phyloP scores from a whole-genome alignment of 2,113 vertebrate genomes.

The Petaurus breviceps region DNA sequence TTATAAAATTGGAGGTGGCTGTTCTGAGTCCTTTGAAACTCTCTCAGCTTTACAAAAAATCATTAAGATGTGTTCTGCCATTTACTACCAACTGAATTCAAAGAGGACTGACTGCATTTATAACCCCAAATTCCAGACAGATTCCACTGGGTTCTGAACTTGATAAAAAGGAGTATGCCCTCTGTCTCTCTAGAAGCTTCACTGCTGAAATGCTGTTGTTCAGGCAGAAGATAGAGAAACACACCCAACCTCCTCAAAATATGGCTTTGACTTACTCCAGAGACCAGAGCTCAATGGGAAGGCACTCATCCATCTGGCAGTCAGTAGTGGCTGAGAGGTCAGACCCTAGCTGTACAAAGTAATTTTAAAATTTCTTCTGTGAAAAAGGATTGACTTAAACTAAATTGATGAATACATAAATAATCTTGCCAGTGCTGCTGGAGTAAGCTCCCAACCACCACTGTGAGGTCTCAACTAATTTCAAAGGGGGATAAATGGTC shows the following conservation, averaged over 20 bases:
- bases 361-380: not conserved
- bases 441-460: not conserved
- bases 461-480: not conserved
- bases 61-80: not conserved
- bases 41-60: not conserved
- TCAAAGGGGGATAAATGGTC: not conserved
- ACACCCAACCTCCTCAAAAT: accelerated
- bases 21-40: accelerated
- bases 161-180: too few species aligned
- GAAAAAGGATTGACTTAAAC: conserved; percentile 14
- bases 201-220: accelerated
- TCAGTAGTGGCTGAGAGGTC: not conserved
- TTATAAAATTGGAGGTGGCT: not conserved
- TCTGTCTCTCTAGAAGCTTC: not conserved
- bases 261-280: not conserved
- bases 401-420: conserved; percentile 41
- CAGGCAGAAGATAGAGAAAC: not conserved
- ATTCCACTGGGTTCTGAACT: not conserved
- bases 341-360: not conserved
- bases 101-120: accelerated
- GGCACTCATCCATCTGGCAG: not conserved
- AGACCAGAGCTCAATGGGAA: not conserved
- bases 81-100: not conserved
- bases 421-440: not conserved
- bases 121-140: too few species aligned